A percentile compares a stretch with the other conserved stretches of the same genome.
Conservation (phyloP, 2,113 vertebrate species). For the Sinosuthora webbiana region DNA sequence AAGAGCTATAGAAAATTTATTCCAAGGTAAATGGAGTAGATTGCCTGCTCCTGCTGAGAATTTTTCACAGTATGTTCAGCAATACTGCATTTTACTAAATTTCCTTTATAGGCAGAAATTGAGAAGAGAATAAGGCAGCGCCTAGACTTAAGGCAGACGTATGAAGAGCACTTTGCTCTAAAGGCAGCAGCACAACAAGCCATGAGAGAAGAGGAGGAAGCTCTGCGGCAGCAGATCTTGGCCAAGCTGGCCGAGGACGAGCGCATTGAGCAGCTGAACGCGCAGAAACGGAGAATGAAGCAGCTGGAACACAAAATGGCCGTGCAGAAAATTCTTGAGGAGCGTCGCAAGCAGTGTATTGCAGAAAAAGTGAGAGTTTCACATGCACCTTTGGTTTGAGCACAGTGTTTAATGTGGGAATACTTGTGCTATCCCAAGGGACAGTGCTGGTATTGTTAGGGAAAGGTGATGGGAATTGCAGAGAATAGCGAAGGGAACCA, state of each 20-base stretch:
- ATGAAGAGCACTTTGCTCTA: constrained; percentile 82
- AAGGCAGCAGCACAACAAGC: constrained; percentile 76
- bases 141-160: constrained; percentile 79
- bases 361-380: constrained; percentile 81
- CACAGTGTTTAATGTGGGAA: neutral
- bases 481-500: neutral
- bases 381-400: neutral
- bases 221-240: constrained; percentile 79
- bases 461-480: neutral
- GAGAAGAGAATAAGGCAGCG: constrained; percentile 83
- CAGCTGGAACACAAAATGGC: constrained; percentile 85
- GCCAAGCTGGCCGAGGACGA: constrained; percentile 91
- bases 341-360: constrained; percentile 75
- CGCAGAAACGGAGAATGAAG: constrained; percentile 86
- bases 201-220: constrained; percentile 82
- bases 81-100: neutral
- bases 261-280: constrained; percentile 89
- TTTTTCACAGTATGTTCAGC: neutral
- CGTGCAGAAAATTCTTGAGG: constrained; percentile 85
- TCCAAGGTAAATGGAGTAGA: neutral
- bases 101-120: constrained; percentile 78
- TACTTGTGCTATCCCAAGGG: neutral
- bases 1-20: neutral
- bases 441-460: neutral
- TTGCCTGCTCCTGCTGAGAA: neutral